phyloP scores from a whole-genome alignment of 2,888 invertebrate species.

The Eupithecia inturbata region DNA sequence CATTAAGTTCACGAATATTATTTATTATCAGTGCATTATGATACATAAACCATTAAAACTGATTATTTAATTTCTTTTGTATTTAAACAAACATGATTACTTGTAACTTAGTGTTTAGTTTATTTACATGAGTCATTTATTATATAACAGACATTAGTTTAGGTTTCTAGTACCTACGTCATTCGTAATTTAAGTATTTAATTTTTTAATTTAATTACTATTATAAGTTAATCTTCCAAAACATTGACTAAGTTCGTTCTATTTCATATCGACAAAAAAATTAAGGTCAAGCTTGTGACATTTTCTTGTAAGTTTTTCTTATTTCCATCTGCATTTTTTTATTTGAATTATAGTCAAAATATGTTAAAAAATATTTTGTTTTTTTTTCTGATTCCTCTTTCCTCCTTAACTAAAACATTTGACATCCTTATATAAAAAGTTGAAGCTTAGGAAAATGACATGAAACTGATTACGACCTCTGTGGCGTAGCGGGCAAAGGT shows the following conservation, averaged over 20 bases:
- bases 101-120: conserved; percentile 70
- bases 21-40: conserved; percentile 84
- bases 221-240: conserved; percentile 79
- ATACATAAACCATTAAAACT: conserved; percentile 80
- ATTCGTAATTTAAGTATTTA: conserved; percentile 83
- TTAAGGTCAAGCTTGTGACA: conserved; percentile 81
- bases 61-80: conserved; percentile 83
- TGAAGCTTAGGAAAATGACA: not conserved
- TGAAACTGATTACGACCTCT: too few relatives aligned
- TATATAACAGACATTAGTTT: conserved; percentile 81
- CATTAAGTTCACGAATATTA: conserved; percentile 82
- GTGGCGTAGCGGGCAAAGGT: too few relatives aligned
- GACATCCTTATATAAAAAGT: not conserved
- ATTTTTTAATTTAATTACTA: conserved; percentile 82
- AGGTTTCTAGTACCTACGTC: conserved; percentile 79
- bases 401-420: not conserved
- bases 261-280: conserved; percentile 77
- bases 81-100: conserved; percentile 79
- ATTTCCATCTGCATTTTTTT: conserved; percentile 83
- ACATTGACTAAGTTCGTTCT: conserved; percentile 75
- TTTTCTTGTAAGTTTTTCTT: conserved; percentile 82
- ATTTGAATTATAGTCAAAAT: conserved; percentile 84
- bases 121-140: conserved; percentile 79
- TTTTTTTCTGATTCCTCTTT: conserved; percentile 63
- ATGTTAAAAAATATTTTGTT: conserved; percentile 68